Evolutionary conservation across 2,797 vertebrate species (phyloP).

Genomic region (Molossus molossus): DNA sequence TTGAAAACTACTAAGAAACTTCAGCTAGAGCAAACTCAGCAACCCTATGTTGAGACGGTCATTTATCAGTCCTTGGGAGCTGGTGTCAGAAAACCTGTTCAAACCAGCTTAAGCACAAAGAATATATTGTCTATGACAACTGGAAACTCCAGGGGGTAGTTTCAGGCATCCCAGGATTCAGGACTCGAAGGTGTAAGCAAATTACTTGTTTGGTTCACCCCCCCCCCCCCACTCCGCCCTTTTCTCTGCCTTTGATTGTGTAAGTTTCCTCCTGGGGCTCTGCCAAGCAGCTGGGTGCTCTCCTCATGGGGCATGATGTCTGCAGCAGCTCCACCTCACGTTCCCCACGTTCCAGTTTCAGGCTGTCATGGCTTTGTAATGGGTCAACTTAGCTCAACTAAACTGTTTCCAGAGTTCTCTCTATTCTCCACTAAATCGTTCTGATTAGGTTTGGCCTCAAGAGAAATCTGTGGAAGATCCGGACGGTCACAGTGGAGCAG

Average conservation of each 20-base stretch:
- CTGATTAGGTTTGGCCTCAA: not conserved
- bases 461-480: not conserved
- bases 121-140: not conserved
- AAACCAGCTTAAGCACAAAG: conserved; percentile 20
- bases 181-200: not conserved
- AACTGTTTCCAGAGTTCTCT: not conserved
- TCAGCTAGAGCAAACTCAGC: not conserved
- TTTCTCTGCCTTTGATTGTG: not conserved
- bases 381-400: not conserved
- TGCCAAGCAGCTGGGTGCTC: not conserved
- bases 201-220: not conserved
- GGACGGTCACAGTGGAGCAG: not conserved
- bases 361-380: not conserved
- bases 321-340: not conserved
- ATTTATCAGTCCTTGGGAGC: not conserved
- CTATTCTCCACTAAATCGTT: not conserved
- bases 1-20: conserved; percentile 1
- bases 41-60: not conserved
- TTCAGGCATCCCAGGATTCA: not conserved
- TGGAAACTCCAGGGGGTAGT: not conserved
- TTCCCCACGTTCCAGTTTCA: not conserved
- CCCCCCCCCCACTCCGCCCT: rapidly evolving
- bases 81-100: not conserved
- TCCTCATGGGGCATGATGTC: not conserved
- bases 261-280: not conserved